phyloP scores from a whole-genome alignment of 2,797 vertebrate species.

The Falco berigora region DNA sequence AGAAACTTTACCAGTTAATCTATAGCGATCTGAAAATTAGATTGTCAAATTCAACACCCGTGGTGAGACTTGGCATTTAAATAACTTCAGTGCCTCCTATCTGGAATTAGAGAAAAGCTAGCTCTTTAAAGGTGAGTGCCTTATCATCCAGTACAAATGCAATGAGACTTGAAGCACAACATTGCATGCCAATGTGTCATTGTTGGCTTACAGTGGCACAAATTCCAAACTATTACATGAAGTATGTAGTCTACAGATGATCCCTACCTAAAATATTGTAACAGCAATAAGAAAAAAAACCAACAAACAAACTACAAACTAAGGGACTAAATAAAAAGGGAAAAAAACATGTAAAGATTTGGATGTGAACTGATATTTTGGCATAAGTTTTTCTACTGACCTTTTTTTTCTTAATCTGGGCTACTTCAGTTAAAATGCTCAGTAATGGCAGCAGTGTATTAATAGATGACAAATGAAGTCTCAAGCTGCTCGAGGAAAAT shows the following conservation, averaged over 20 bases:
- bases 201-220: neutral
- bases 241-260: too few relatives aligned
- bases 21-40: too few relatives aligned
- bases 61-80: neutral
- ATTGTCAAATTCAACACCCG: neutral
- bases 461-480: neutral
- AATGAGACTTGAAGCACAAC: neutral
- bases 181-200: neutral
- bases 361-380: neutral
- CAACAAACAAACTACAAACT: neutral
- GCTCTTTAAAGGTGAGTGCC: neutral
- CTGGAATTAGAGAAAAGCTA: neutral
- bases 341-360: neutral
- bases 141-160: neutral
- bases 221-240: neutral
- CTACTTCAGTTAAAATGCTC: neutral
- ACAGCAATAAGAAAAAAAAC: neutral
- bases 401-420: neutral
- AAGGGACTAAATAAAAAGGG: neutral
- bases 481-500: neutral
- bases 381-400: neutral
- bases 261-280: neutral
- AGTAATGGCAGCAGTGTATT: neutral
- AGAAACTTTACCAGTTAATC: neutral
- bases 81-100: neutral